These are phyloP conservation scores for Isurus oxyrinchus DNA, from an alignment of 2,113 vertebrate species.

Conservation along the genomic window DNA sequence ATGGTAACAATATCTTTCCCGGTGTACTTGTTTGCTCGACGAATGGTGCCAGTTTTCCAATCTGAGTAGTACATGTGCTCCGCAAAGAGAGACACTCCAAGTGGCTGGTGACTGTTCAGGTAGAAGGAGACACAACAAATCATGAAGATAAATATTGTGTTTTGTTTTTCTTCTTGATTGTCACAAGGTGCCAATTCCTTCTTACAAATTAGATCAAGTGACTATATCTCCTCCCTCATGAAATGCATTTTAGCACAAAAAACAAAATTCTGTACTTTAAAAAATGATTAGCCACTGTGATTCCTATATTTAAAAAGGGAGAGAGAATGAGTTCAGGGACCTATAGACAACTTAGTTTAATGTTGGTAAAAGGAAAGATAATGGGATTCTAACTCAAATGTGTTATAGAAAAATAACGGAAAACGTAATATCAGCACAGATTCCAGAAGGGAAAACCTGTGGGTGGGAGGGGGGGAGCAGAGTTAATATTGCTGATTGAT, in stretches of 20 bases:
- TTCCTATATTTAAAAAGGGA: background rate
- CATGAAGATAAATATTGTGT: background rate
- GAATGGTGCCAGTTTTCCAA: slow-evolving; percentile 57
- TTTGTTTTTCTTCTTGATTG: background rate
- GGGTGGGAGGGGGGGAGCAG: too few relatives aligned
- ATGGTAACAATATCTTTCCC: slow-evolving; percentile 65
- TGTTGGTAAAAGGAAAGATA: background rate
- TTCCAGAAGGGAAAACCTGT: background rate
- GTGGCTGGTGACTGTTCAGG: slow-evolving; percentile 53
- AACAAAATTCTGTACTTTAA: background rate
- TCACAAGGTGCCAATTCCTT: background rate
- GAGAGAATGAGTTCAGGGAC: background rate
- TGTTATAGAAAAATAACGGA: background rate
- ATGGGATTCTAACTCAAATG: background rate
- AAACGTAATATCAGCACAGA: background rate
- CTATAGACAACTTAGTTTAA: background rate
- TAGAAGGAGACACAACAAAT: slow-evolving; percentile 39
- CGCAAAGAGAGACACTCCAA: slow-evolving; percentile 67
- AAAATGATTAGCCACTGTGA: background rate
- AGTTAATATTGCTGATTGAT: too few relatives aligned
- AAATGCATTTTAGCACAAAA: background rate
- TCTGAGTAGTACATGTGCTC: slow-evolving; percentile 73
- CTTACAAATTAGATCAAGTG: background rate
- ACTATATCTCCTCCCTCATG: background rate
- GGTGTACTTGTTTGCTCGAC: slow-evolving; percentile 66